Base-by-base conservation (phyloP, 2,113 vertebrate genomes). In the Epinephelus lanceolatus region DNA sequence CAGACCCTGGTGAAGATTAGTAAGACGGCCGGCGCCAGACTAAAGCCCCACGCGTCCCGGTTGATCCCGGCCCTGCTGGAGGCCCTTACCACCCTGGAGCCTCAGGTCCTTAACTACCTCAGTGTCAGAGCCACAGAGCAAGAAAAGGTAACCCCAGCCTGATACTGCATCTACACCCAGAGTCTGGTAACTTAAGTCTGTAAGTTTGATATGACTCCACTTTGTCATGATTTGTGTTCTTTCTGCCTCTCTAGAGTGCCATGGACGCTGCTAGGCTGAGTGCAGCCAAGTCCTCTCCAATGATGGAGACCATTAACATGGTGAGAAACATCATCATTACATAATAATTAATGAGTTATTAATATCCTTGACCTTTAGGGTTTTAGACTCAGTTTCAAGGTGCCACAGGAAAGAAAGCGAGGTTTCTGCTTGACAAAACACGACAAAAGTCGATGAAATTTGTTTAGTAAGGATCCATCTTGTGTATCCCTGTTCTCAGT, bases 301-400 rank as follows among this genome's bases (percentile, higher is more conserved):
- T 99, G 98, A 99, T 99, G 98, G 98, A 99, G 94, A 99, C 98
- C 0, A 95, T 99, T 86, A 99, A 99, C 90, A 98, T 98, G 97
- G 98, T 99, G 92, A 92, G 94, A 93, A 74, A 19, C 55, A 56
- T 56, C 9, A 12, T 56, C 23, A 56, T 56, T 11, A 13, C 1
- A 0, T 19, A 3, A 18, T 67, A 17, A 40, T 14, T 42, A 17
- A 14, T 37, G 6, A 37, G 33, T 37, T 37, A 37, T 37, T 37
- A 37, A 37, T 5, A 37, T 14, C 2, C 2, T 27, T 75, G 6
- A 23, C 6, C 7, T 37, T 53, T 56, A 10, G 18, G 18, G 4
- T 62, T 23, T 69, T 79, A 15, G 4, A 37, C 13, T 5, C 15
- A 33, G 18, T 47, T 45, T 56, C 1, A 10, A 12, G 10, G 3